Evolutionary conservation across 2,888 invertebrate species (phyloP).

Genomic region (Erebia ligea): DNA sequence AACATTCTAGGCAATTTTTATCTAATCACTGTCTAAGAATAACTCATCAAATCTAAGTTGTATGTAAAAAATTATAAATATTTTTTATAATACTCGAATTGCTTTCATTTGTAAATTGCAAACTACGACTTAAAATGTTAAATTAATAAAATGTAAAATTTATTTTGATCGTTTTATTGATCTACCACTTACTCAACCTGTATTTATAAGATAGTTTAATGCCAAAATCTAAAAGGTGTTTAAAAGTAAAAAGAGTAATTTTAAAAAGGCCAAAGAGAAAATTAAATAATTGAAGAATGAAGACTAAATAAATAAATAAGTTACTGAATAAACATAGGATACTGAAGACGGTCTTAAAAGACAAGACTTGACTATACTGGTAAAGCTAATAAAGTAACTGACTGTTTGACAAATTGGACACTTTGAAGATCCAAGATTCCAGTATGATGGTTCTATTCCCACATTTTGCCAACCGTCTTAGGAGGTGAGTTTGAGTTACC

Average conservation of each 20-base stretch:
- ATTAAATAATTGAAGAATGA: background rate
- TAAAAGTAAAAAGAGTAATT: background rate
- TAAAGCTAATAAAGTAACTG: conserved; percentile 19
- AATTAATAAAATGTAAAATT: conserved; percentile 66
- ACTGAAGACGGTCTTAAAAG: background rate
- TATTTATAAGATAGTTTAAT: background rate
- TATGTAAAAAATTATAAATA: conserved; percentile 55
- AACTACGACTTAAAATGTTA: conserved; percentile 73
- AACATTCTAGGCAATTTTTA: conserved; percentile 46
- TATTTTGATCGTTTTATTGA: conserved; percentile 49
- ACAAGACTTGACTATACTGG: conserved; percentile 11
- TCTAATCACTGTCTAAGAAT: conserved; percentile 67
- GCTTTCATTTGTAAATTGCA: conserved; percentile 79
- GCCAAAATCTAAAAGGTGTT: background rate
- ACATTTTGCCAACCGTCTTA: conserved; percentile 63
- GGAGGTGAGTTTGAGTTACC: conserved; percentile 67
- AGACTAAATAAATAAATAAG: background rate
- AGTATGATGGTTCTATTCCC: conserved; percentile 51
- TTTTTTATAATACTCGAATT: conserved; percentile 66
- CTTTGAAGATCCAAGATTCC: conserved; percentile 58
- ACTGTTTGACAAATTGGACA: conserved; percentile 47
- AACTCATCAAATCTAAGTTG: conserved; percentile 59
- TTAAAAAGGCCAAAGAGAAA: background rate
- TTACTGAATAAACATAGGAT: background rate
- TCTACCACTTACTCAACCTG: background rate